Conservation (phyloP, 1,140 invertebrate genomes). For the Mizuhopecten yessoensis region DNA sequence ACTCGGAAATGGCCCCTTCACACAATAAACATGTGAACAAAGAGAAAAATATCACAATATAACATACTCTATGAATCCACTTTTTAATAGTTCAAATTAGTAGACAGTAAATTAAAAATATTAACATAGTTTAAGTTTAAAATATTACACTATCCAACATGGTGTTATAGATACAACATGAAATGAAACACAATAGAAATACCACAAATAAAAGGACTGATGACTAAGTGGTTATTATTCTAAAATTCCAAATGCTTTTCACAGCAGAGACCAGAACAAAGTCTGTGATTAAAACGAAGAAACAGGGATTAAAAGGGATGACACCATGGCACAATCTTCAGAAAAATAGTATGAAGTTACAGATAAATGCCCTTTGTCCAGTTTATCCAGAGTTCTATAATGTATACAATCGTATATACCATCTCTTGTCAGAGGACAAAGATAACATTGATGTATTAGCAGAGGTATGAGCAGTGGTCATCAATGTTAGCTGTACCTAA, state of each 20-base stretch:
- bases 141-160: slow-evolving; percentile 35
- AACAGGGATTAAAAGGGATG: not conserved
- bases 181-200: not conserved
- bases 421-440: too few species aligned
- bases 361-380: slow-evolving; percentile 12
- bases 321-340: slow-evolving; percentile 8
- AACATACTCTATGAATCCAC: not conserved
- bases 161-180: slow-evolving; percentile 6
- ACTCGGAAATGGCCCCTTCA: not conserved
- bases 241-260: slow-evolving; percentile 35
- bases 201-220: not conserved
- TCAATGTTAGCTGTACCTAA: too few species aligned
- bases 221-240: not conserved
- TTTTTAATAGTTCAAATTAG: not conserved
- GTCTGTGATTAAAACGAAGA: not conserved
- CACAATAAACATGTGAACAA: not conserved
- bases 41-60: not conserved
- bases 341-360: slow-evolving; percentile 25
- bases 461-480: too few species aligned
- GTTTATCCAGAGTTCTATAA: not conserved
- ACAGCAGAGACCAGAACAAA: not conserved
- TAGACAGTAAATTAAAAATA: not conserved
- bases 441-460: too few species aligned
- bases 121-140: not conserved
- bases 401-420: not conserved